Conservation (phyloP, 2,888 invertebrate species). For the Candidula unifasciata region DNA sequence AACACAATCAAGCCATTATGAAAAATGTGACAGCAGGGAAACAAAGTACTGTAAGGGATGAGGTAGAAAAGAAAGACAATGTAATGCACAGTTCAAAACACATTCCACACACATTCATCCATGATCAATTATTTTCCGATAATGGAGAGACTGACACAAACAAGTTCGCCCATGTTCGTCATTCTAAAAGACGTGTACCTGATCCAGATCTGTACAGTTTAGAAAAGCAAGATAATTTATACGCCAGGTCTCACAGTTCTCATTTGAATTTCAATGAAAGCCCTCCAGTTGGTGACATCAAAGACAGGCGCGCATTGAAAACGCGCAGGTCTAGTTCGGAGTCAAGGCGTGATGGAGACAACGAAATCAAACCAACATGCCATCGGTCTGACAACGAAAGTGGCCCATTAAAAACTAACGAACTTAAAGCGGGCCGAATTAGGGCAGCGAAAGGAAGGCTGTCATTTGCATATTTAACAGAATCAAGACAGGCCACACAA, state of each 20-base stretch:
- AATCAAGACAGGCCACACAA: background rate
- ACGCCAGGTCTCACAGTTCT: background rate
- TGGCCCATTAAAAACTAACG: background rate
- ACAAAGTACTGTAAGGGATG: background rate
- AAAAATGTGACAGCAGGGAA: background rate
- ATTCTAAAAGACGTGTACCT: background rate
- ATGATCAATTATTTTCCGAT: background rate
- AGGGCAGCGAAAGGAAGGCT: background rate
- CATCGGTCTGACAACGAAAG: slow-evolving; percentile 3
- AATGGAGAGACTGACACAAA: background rate
- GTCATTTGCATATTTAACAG: background rate
- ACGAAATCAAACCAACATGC: background rate
- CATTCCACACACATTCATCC: background rate
- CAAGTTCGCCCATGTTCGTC: no score
- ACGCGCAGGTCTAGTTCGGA: background rate
- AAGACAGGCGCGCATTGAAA: background rate
- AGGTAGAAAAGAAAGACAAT: background rate
- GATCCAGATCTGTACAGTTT: background rate
- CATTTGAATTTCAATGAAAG: slow-evolving; percentile 27
- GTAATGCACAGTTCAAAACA: background rate
- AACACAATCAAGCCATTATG: background rate
- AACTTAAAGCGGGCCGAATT: background rate
- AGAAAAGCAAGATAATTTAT: slow-evolving; percentile 11
- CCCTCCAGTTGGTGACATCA: background rate
- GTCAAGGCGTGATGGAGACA: background rate